These are phyloP conservation scores for Lamproptera curius DNA, from an alignment of 2,888 invertebrate genomes.

Conservation along the genomic window DNA sequence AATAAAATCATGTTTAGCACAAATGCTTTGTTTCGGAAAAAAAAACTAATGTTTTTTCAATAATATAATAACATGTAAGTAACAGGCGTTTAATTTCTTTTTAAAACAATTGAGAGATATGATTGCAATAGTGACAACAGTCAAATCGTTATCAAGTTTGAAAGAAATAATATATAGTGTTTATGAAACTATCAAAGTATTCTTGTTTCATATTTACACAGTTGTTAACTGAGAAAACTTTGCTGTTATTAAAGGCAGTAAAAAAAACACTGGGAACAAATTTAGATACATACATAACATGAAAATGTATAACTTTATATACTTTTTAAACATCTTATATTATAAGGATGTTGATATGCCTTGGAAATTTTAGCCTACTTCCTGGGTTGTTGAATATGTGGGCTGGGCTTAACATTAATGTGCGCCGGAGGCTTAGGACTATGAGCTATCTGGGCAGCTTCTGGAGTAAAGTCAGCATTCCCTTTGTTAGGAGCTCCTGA, in stretches of 20 bases:
- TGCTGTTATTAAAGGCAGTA: no score
- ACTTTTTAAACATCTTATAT: constrained; percentile 13
- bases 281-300: no score
- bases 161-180: no score
- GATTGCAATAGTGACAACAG: no score
- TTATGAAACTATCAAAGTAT: no score
- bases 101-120: no score
- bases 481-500: constrained; percentile 89
- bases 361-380: constrained; percentile 78
- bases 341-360: constrained; percentile 31
- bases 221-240: background rate
- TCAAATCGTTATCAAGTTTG: no score
- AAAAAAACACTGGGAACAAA: background rate
- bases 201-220: background rate
- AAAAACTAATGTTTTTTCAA: no score
- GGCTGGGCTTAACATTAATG: constrained; percentile 80
- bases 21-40: no score
- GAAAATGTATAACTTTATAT: background rate
- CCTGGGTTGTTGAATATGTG: constrained; percentile 91
- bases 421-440: constrained; percentile 86
- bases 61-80: no score
- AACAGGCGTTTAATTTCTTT: no score
- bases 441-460: constrained; percentile 91
- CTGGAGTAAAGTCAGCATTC: constrained; percentile 92
- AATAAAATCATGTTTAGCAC: no score